Base-by-base conservation (phyloP, 2,888 invertebrate species). In the Elegia similella region DNA sequence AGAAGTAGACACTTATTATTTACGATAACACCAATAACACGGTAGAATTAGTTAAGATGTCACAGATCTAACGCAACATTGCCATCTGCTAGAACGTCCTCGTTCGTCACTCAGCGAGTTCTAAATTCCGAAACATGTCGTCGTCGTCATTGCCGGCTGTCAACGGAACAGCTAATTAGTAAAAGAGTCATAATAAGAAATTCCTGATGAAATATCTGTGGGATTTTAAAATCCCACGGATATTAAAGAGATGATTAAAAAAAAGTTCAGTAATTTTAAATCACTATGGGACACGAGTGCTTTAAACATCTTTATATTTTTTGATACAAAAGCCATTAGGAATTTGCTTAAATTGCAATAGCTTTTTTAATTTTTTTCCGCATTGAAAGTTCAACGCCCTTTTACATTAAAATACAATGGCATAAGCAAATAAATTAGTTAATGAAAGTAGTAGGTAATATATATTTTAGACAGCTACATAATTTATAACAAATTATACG, bases 121-220 rank as follows among this genome's bases (percentile, higher is more conserved):
- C 59, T 54, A 46, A 57, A 62, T 62, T 57, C 59, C 56, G 46
- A 58, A 58, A 60, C 34, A 58, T 48, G 55, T 58, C 46, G 57
- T 58, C 46, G 57, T 58, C 58, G 47, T 53, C 30, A 23, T 60
- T 52, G 46, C 17, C 16, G 30, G 43, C 16, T 44, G 54, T 32
- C 44, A 44, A 23, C 44, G 32, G 8, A 44, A 46, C 44, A 55
- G 13, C 47, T 44, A 55, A 55, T 54, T 55, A 55, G 54, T n/a
- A 5, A 44, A 32, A 17, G 12, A 55, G 30, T 17, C 17, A 32
- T 44, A 55, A 44, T 44, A 54, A 43, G 8, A 54, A 46, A 32
- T 44, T 17, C n/a, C 23, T 15, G n/a, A 16, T 44, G 34, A 32
- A 55, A 44, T 44, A 17, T 34, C 12, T 17, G 6, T n/a, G 30